Base-by-base conservation (phyloP, 2,113 vertebrate genomes). In the Antechinus stuartii region DNA sequence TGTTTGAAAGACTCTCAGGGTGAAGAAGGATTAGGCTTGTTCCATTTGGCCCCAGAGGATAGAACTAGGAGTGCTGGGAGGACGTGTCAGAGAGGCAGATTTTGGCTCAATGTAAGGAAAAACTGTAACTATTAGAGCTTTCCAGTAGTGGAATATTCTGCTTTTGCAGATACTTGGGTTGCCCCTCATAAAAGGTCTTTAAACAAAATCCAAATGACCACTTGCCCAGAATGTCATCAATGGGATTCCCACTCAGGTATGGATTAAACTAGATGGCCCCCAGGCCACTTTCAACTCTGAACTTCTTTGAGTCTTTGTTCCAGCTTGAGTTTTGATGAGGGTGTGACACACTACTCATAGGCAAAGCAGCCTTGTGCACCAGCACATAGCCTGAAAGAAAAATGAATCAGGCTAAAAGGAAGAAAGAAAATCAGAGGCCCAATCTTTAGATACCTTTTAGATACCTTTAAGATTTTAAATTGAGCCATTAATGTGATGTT, bases 321-420 rank as follows among this genome's bases (percentile, higher is more conserved):
- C 90, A 95, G 84, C 84, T 89, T 96, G 90, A 84, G 52, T 11
- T 89, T 22, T 89, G 94, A 93, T 50, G 91, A 95, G 95, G 97
- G 95, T 56, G 96, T 97, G 93, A 90, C 96, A 61, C 25, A 25
- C 91, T 2, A 8, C 50, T 91, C 91, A 91, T 47, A 90, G 91
- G 94, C 93, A 56, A 5, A 97, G 55, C 93, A 35, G 2, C 50
- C 19, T 7, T 22, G 68, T 76, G 27, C 49, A 93, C 76, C 95
- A 96, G 54, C 55, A 50, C 35, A 10, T 35, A 46, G 50, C 91
- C 90, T 92, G 91, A 19, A 24, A 49, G 90, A 50, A 68, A 76
- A 42, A 94, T 54, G 30, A 93, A 54, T 61, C 24, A 55, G 46
- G 24, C 57, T 96, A 91, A 24, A 50, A 89, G 54, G 50, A 92